Evolutionary conservation across 2,113 vertebrate species (phyloP), one percentile per base, ranked within the genome.

Genomic region (Stictonetta naevosa): DNA sequence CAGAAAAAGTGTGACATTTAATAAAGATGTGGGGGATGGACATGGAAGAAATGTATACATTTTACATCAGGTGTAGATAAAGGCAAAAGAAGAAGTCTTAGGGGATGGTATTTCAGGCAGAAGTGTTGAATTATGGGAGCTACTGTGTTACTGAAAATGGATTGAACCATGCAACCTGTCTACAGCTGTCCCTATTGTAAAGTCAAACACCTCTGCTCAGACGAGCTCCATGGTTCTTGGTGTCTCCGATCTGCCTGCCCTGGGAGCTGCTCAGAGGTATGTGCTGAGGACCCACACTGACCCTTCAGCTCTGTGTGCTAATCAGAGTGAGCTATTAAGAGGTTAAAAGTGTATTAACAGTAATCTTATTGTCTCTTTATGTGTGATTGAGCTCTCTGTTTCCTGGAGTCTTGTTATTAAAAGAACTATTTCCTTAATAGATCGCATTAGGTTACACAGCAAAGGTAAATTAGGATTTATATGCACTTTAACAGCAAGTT

Each of bases 391-490:
- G 86, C 42, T 64, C 28, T 93, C 90, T 88, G 69, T 91, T 96
- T 97, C 95, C 95, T 96, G 93, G 88, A 94, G 76, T 73, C 69
- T 83, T 94, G 86, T 95, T 96, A 90, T 96, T 96, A 96, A 96
- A 96, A 95, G 85, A 93, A 93, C 76, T 96, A 88, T 95, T 96
- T 95, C 95, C 96, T 95, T 96, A 96, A 94, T 92, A 93, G 86
- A 96, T 96, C 93, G 53, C 80, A 96, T 96, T 96, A 95, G 26
- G 38, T 64, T 90, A 91, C 4, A 6, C 46, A 92, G 73, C 36
- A 86, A 92, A 96, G 88, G 80, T 90, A 86, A 94, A 95, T 94
- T 81, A 88, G 90, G 80, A 84, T 97, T 95, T 91, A 91, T 78
- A 76, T 40, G 48, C 34, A 38, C 64, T 95, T 94, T 72, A 93